These are phyloP conservation scores for Balearica regulorum DNA, from an alignment of 2,797 vertebrate genomes.

Conservation along the genomic window DNA sequence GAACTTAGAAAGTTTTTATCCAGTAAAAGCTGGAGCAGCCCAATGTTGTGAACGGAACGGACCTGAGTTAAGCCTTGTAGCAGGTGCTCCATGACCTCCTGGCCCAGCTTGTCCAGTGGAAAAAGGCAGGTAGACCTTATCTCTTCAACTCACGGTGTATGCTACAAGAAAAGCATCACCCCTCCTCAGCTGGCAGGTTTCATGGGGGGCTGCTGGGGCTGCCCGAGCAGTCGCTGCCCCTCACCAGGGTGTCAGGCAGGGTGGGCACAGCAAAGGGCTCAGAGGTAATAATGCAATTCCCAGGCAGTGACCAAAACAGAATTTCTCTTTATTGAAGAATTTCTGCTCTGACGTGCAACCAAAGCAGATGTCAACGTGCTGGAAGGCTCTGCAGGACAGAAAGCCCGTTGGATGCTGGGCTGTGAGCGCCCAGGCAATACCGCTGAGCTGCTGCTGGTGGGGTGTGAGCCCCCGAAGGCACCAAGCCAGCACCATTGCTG, in stretches of 20 bases:
- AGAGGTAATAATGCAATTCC: background rate
- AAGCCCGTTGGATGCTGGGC: background rate
- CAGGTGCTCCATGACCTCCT: background rate
- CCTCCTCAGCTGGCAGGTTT: background rate
- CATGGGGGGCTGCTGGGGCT: background rate
- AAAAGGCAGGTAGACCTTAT: no score
- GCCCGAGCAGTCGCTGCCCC: background rate
- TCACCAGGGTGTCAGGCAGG: background rate
- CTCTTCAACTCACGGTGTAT: no score
- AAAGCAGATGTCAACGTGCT: rapidly evolving
- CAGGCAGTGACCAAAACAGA: background rate
- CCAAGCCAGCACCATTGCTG: background rate
- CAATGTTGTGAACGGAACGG: no score
- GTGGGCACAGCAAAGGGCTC: background rate
- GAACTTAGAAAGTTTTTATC: background rate
- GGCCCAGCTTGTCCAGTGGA: no score
- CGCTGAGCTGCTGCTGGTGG: background rate
- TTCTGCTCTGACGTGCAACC: background rate
- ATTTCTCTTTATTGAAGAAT: background rate
- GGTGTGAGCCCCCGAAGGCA: background rate
- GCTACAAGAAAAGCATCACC: rapidly evolving
- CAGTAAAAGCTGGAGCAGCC: background rate
- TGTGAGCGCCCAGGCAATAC: rapidly evolving
- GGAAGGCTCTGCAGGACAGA: background rate
- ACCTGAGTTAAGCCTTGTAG: background rate